Base-by-base conservation (phyloP, 2,113 vertebrate genomes). In the Salvelinus namaycush region DNA sequence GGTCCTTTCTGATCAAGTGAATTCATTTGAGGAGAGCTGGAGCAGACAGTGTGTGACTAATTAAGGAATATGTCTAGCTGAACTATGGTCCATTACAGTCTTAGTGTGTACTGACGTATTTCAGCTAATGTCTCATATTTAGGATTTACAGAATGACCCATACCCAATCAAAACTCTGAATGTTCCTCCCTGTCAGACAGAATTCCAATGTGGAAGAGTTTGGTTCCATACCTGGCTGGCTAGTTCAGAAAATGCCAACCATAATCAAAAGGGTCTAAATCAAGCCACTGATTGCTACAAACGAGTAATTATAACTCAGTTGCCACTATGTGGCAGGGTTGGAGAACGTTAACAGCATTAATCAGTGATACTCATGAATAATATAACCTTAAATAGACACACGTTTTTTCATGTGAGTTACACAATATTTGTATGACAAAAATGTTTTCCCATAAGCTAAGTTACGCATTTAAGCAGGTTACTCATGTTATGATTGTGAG, bases 61-160 rank as follows among this genome's bases (percentile, higher is more conserved):
- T 93, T 89, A 89, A 89, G 87, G 89, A 92, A 88, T 86, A 89
- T 84, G 84, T 88, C 86, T 60, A 68, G 84, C 75, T 88, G 89
- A 83, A 88, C 78, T 78, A 65, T 84, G 83, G 88, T 90, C 86
- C 89, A 83, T 88, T 86, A 83, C 87, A 83, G 76, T 82, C 77
- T 84, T 77, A 84, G 16, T 54, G 51, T 54, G 51, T 73, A 83
- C 75, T 88, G 89, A 91, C 88, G 90, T 79, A 89, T 72, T 84
- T 90, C 84, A 80, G 49, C 86, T 86, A 86, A 87, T 86, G 83
- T 86, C 77, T 81, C 81, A 84, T 86, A 81, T 87, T 86, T 88
- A 87, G 87, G 87, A 89, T 86, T 84, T 84, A 84, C 81, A 83
- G 74, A 78, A 81, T 76, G 84, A 87, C 84, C 90, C 89, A 88